Evolutionary conservation across 2,888 invertebrate species (phyloP).

Genomic region (Troides aeacus): DNA sequence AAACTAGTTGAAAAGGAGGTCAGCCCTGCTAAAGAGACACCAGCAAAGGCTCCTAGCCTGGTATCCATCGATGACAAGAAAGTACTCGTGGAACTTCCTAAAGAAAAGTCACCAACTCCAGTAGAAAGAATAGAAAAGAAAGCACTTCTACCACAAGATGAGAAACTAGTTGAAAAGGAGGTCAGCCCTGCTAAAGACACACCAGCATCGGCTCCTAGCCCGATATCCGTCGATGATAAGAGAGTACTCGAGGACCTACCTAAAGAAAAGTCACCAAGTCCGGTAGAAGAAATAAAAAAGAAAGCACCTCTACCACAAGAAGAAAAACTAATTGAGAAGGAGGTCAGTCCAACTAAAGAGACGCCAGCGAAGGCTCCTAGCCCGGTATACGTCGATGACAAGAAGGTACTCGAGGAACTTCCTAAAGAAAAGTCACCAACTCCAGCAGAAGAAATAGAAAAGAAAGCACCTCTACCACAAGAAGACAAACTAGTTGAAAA

Average conservation of each 20-base stretch:
- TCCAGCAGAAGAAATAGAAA: neutral
- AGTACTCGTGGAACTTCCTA: too few relatives aligned
- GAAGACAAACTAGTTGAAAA: neutral
- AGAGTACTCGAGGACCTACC: neutral
- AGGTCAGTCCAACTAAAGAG: neutral
- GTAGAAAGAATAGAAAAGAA: neutral
- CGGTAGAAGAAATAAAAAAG: neutral
- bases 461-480: neutral
- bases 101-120: constrained; percentile 5
- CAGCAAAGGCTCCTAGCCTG: neutral
- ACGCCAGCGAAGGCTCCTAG: neutral
- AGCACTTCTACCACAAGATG: too few relatives aligned
- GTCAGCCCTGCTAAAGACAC: neutral
- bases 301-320: neutral
- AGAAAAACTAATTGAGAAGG: constrained; percentile 1
- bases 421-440: constrained; percentile 18
- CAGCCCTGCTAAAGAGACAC: too few relatives aligned
- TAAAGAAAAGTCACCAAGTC: neutral
- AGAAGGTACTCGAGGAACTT: neutral
- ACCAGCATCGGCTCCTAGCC: neutral
- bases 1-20: too few relatives aligned
- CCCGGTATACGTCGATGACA: neutral
- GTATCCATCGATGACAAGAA: too few relatives aligned
- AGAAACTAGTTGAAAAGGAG: too few relatives aligned
- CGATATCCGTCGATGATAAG: neutral